Evolutionary conservation across 2,888 invertebrate species (phyloP).

Genomic region (Prosapia bicincta): DNA sequence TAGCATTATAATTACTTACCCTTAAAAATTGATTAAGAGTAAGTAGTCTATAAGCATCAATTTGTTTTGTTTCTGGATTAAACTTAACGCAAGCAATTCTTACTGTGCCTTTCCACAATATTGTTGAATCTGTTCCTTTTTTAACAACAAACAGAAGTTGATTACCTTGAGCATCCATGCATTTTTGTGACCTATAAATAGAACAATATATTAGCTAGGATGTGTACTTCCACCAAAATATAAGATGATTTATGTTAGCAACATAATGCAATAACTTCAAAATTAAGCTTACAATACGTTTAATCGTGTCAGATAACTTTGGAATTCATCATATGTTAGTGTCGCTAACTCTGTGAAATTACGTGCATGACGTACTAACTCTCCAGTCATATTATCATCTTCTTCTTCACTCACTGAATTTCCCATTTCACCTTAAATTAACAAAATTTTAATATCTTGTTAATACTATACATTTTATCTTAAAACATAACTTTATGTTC

Average conservation of each 20-base stretch:
- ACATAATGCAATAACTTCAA: too few relatives aligned
- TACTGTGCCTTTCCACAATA: conserved; percentile 67
- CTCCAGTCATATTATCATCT: conserved; percentile 41
- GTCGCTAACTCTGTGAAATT: conserved; percentile 48
- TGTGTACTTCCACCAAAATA: background rate
- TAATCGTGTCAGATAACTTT: conserved; percentile 54
- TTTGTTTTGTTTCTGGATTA: conserved; percentile 51
- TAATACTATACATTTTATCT: too few relatives aligned
- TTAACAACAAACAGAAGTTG: conserved; percentile 62
- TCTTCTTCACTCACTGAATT: conserved; percentile 31
- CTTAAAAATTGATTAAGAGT: conserved; percentile 62
- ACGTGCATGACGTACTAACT: conserved; percentile 45
- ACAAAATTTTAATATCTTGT: background rate
- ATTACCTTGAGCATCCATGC: conserved; percentile 58
- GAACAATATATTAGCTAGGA: conserved; percentile 3
- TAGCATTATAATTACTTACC: conserved; percentile 45
- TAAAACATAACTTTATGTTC: too few relatives aligned
- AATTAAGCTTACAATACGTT: conserved; percentile 56
- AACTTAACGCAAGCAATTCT: conserved; percentile 62
- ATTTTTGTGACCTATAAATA: conserved; percentile 53
- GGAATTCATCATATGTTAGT: conserved; percentile 57
- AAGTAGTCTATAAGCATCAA: conserved; percentile 57
- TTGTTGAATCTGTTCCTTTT: conserved; percentile 58
- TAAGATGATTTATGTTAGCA: too few relatives aligned
- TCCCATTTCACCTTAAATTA: background rate